A percentile compares a stretch with the other conserved stretches of the same genome.
These are phyloP conservation scores for Vanessa tameamea DNA, from an alignment of 1,140 invertebrate genomes.

Conservation along the genomic window DNA sequence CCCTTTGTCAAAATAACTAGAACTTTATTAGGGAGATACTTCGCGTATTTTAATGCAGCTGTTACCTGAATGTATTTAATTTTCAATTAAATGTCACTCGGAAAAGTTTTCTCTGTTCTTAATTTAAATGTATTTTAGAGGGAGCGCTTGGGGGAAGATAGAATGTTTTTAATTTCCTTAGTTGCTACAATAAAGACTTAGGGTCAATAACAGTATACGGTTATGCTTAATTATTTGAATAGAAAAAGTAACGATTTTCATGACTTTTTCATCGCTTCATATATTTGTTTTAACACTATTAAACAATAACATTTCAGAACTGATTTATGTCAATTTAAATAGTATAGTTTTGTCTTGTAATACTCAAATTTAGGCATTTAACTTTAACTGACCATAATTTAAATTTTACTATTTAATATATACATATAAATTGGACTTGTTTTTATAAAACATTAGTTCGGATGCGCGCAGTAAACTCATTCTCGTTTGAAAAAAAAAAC, in stretches of 20 bases:
- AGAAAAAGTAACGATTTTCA: neutral
- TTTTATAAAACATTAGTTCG: neutral
- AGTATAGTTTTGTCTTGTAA: too few species aligned
- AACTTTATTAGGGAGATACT: conserved; percentile 21
- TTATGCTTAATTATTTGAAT: neutral
- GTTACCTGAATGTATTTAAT: conserved; percentile 33
- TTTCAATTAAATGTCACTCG: conserved; percentile 35
- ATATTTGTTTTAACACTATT: neutral
- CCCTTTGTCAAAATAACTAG: conserved; percentile 27
- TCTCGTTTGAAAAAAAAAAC: neutral
- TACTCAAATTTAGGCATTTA: too few species aligned
- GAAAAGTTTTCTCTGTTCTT: conserved; percentile 32
- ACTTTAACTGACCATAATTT: too few species aligned
- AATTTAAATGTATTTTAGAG: conserved; percentile 34
- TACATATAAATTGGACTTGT: neutral
- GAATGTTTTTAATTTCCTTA: conserved; percentile 23
- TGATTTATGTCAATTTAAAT: too few species aligned
- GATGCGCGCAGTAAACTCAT: neutral
- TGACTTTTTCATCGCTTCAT: neutral
- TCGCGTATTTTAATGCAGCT: conserved; percentile 32
- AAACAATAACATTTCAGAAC: too few species aligned
- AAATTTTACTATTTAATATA: too few species aligned
- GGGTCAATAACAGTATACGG: neutral
- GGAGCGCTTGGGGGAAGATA: conserved; percentile 18
- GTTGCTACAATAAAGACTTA: neutral